Base-by-base conservation (phyloP, 1,140 invertebrate genomes). In the Thaumatotibia leucotreta region DNA sequence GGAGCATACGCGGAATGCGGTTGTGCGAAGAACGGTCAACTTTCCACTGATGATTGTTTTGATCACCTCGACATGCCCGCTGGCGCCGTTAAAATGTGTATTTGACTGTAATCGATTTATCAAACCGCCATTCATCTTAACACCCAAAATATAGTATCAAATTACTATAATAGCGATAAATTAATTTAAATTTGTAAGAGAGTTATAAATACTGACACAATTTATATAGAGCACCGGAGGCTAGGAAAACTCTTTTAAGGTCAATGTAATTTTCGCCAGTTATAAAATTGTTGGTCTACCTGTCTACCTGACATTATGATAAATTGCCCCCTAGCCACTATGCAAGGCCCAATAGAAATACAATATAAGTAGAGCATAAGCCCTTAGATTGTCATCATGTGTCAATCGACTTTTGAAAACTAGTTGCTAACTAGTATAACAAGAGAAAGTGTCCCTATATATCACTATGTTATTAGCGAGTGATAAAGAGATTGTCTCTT, bases 11-110 rank as follows among this genome's bases (percentile, higher is more conserved):
- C 72, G 70, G 72, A 79, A 79, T 79, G 77, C 77, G 74, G 77
- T 75, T 79, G 73, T 68, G 67, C 77, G 74, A 69, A 75, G 72
- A 67, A 67, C 61, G 68, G 69, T 52, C 68, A 68, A 72, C 77
- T 79, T 79, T 79, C 77, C 74, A 76, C 61, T 65, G 11, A 62
- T 35, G 68, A 76, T 73, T 74, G 74, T 76, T 76, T 69, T 73
- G 68, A 75, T 75, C 67, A 64, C 52, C 67, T 63, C 69, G 45
- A 62, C 61, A n/a, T 58, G 54, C 71, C 58, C 68, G 23, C 31
- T 20, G 73, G 63, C 67, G 62, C 20, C 61, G 61, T 64, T 71
- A 69, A 68, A 67, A 73, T 64, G 64, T 69, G 23, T 58, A 31
- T 58, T 58, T 58, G 24, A 20, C 52, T 58, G 11, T 58, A 58